Conservation (phyloP, 2,113 vertebrate genomes). For the Aspiorhynchus laticeps region DNA sequence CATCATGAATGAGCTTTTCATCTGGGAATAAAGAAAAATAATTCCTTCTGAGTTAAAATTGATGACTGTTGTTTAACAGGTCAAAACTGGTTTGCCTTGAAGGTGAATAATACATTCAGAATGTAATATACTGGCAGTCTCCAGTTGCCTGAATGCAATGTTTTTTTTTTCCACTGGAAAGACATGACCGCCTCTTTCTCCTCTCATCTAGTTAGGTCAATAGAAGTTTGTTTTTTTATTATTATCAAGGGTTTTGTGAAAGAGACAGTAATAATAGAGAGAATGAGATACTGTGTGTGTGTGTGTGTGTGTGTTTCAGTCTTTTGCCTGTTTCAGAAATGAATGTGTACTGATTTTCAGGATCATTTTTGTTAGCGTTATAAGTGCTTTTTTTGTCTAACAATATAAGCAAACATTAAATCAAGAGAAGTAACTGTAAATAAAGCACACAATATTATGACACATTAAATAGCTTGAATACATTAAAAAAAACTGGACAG, state of each 20-base stretch:
- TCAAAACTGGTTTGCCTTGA: background rate
- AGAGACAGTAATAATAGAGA: background rate
- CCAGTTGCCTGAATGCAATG: background rate
- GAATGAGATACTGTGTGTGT: background rate
- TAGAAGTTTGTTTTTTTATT: background rate
- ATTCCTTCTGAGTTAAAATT: background rate
- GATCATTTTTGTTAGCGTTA: background rate
- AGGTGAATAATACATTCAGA: background rate
- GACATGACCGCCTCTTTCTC: background rate
- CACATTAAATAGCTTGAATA: background rate
- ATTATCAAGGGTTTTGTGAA: conserved; percentile 1
- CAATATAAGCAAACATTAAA: background rate
- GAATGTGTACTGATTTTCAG: background rate
- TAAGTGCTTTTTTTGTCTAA: background rate
- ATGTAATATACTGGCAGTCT: background rate
- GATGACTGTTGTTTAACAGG: background rate
- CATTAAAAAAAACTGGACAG: no score
- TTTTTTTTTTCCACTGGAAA: background rate
- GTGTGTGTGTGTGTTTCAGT: background rate
- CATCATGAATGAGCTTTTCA: background rate
- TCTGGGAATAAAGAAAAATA: background rate
- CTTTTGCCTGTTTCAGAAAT: background rate
- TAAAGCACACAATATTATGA: background rate
- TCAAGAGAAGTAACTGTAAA: no score
- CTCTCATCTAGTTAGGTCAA: background rate